These are phyloP conservation scores for Stomatorhinus walkeri DNA, from an alignment of 2,797 vertebrate genomes.

Conservation along the genomic window DNA sequence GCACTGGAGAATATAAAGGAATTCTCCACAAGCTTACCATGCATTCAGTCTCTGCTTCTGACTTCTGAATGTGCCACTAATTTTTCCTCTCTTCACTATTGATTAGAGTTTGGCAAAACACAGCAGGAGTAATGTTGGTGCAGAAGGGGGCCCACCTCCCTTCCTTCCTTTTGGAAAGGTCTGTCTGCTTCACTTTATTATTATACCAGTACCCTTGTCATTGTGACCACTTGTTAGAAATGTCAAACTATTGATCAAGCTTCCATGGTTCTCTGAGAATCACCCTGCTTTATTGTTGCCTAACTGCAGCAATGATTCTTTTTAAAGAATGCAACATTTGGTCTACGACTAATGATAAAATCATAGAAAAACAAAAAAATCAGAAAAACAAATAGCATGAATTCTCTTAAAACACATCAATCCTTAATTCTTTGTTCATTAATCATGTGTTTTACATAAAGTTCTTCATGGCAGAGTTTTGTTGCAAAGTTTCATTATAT, in stretches of 20 bases:
- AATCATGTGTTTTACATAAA: neutral
- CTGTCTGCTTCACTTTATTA: conserved; percentile 31
- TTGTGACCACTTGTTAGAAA: neutral
- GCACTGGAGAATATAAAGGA: neutral
- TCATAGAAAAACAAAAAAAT: neutral
- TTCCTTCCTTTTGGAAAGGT: conserved; percentile 98
- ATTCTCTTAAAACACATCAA: neutral
- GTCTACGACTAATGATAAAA: neutral
- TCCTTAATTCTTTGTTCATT: neutral
- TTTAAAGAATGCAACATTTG: neutral
- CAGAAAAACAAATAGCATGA: neutral
- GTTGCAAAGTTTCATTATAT: neutral
- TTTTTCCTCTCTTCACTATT: neutral
- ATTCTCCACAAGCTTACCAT: neutral
- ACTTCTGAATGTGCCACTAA: neutral
- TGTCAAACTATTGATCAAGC: neutral
- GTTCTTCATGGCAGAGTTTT: neutral
- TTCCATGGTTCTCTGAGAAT: neutral
- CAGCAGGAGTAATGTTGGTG: conserved; percentile 86
- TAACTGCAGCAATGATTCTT: neutral
- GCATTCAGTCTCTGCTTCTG: neutral
- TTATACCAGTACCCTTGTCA: neutral
- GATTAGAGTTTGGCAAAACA: conserved; percentile 90
- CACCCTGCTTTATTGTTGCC: neutral
- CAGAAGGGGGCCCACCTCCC: conserved; percentile 93